phyloP scores from a whole-genome alignment of 2,113 vertebrate genomes.

The Phaethornis superciliosus region DNA sequence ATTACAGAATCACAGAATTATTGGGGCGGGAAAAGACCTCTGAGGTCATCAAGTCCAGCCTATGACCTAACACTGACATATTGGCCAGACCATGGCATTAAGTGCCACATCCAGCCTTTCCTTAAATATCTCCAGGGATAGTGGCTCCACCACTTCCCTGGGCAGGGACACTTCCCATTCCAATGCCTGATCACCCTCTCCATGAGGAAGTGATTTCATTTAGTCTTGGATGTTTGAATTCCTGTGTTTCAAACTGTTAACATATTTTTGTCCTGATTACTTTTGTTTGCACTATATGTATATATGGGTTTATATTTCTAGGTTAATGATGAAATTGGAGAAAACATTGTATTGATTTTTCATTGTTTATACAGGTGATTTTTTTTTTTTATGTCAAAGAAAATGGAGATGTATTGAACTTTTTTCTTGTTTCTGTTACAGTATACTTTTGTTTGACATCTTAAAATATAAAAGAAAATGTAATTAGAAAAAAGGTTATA shows the following conservation, averaged over 20 bases:
- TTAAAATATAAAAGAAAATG: neutral
- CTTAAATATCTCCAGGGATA: no score
- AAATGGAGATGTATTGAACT: neutral
- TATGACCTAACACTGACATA: no score
- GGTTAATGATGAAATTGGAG: neutral
- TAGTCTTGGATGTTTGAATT: neutral
- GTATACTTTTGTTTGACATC: neutral
- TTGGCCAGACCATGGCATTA: no score
- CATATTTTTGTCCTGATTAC: neutral
- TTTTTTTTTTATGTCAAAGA: neutral
- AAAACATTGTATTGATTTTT: neutral
- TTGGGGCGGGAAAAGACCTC: no score
- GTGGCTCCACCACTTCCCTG: no score
- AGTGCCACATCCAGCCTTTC: no score
- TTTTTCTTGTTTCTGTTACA: neutral
- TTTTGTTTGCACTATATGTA: neutral
- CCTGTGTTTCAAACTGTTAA: neutral
- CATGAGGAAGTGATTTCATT: neutral
- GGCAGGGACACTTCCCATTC: no score
- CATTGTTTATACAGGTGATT: neutral
- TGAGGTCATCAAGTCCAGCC: no score
- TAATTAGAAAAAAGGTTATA: neutral
- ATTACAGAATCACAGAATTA: no score
- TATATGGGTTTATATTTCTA: neutral
- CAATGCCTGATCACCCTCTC: no score